These are phyloP conservation scores for Hipparchia semele DNA, from an alignment of 2,888 invertebrate genomes.

Conservation along the genomic window DNA sequence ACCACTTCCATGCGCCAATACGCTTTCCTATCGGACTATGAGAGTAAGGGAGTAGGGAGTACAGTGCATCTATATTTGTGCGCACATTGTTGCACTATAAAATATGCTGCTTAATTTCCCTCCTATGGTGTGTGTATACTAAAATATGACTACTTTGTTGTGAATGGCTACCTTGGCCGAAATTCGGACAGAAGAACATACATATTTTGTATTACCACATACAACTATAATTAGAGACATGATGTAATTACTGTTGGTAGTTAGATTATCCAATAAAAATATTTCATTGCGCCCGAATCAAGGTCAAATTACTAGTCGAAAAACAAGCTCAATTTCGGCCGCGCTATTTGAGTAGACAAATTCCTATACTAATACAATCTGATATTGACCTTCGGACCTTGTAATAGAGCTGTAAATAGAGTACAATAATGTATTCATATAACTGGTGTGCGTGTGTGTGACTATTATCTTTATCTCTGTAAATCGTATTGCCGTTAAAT, in stretches of 20 bases:
- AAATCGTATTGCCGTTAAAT: not conserved
- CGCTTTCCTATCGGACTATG: no score
- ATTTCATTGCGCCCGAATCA: slow-evolving; percentile 31
- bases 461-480: not conserved
- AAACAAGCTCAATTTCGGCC: slow-evolving; percentile 33
- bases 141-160: no score
- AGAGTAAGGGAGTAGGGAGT: no score
- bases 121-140: no score
- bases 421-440: not conserved
- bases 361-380: slow-evolving; percentile 28
- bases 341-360: slow-evolving; percentile 35
- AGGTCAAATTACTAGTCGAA: slow-evolving; percentile 32
- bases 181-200: no score
- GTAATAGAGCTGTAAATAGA: not conserved
- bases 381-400: slow-evolving; percentile 23
- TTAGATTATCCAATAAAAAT: slow-evolving; percentile 36
- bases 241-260: slow-evolving; percentile 31
- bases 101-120: no score
- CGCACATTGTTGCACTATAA: no score
- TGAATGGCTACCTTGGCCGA: no score
- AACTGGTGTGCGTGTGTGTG: not conserved
- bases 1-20: no score
- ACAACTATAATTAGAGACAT: not conserved
- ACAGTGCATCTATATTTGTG: no score
- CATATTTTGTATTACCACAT: not conserved